Evolutionary conservation across 1,140 invertebrate genomes (phyloP).

Genomic region (Bombus waltoni): DNA sequence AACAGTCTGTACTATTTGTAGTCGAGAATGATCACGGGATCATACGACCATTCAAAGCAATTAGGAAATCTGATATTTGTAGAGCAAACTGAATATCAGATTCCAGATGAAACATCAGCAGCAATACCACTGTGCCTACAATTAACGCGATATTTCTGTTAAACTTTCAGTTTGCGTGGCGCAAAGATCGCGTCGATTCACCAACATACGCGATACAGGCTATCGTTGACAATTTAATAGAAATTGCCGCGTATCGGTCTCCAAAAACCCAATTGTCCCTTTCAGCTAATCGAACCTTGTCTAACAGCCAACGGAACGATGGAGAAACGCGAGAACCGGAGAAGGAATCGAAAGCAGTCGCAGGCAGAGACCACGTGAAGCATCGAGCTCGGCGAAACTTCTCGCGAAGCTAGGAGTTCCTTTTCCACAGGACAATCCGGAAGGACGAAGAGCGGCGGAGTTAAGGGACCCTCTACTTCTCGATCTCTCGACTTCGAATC

Average conservation of each 20-base stretch:
- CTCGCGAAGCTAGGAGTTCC: background rate
- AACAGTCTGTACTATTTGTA: background rate
- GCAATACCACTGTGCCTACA: background rate
- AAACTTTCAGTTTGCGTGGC: background rate
- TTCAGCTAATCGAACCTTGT: background rate
- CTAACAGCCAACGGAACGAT: background rate
- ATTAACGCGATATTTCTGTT: background rate
- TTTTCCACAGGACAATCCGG: background rate
- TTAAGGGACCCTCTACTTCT: background rate
- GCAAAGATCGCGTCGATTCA: background rate
- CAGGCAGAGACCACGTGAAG: background rate
- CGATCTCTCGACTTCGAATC: slow-evolving; percentile 33
- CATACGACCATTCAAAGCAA: background rate
- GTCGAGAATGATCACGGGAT: background rate
- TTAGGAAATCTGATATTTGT: background rate
- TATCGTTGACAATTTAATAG: background rate
- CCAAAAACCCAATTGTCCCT: background rate
- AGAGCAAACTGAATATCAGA: background rate
- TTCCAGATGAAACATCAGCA: background rate
- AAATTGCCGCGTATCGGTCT: background rate
- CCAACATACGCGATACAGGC: background rate
- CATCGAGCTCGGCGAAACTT: background rate
- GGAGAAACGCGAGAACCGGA: too few relatives aligned
- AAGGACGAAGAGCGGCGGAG: background rate
- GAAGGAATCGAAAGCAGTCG: background rate